A percentile compares a stretch with the other conserved stretches of the same genome.
These are phyloP conservation scores for Zoanthus gigantus DNA, from an alignment of 92 coral and sea anemone genomes.

Conservation along the genomic window DNA sequence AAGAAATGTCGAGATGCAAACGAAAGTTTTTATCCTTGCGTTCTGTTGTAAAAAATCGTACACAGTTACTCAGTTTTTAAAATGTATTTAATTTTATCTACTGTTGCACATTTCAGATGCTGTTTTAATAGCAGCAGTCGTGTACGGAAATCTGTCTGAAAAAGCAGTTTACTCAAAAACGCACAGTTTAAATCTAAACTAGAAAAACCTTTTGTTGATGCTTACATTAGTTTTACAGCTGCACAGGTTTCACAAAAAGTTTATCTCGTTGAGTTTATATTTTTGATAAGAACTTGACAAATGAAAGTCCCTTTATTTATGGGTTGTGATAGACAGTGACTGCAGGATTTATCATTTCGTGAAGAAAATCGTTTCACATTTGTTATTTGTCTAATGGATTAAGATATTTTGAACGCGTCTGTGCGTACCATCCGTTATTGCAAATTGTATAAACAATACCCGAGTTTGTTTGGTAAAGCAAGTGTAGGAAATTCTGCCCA, in stretches of 20 bases:
- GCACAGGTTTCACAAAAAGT: no score
- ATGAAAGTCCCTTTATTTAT: neutral
- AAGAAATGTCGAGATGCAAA: neutral
- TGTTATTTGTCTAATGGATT: slow-evolving; percentile 29
- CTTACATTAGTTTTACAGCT: no score
- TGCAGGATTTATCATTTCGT: slow-evolving; percentile 2
- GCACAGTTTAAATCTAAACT: neutral
- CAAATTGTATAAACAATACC: slow-evolving; percentile 27
- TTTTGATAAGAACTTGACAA: neutral
- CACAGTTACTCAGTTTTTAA: neutral
- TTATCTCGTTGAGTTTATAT: no score
- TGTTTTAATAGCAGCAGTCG: neutral
- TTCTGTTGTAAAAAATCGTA: neutral
- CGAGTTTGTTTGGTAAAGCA: slow-evolving; percentile 29
- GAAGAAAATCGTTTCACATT: slow-evolving; percentile 6
- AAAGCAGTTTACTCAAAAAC: neutral
- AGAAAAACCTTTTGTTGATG: neutral
- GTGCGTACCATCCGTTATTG: neutral
- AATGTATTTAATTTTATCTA: neutral
- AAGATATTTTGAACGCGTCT: slow-evolving; percentile 6
- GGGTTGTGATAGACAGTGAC: neutral
- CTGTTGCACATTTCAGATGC: neutral
- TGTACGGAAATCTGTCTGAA: neutral
- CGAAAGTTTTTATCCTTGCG: neutral
- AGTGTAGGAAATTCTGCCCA: neutral